Conservation (phyloP, 2,888 invertebrate genomes). For the Cryptus armator region DNA sequence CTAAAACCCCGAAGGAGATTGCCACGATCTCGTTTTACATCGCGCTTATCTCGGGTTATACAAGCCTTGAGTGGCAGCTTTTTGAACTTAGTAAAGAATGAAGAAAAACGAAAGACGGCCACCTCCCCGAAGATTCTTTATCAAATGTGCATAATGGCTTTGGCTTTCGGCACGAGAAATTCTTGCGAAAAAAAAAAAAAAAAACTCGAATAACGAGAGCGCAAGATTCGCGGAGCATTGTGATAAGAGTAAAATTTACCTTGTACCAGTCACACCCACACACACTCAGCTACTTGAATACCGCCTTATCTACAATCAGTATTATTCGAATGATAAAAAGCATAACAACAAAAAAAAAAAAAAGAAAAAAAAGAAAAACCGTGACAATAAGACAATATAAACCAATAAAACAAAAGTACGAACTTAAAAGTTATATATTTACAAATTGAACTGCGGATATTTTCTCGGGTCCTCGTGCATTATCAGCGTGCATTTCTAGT, state of each 20-base stretch:
- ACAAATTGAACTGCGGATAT: conserved; percentile 45
- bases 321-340: conserved; percentile 54
- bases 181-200: conserved; percentile 4
- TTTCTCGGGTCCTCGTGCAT: conserved; percentile 44
- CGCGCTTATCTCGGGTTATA: conserved; percentile 32
- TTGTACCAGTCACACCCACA: conserved; percentile 17
- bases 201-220: neutral
- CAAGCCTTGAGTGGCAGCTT: neutral
- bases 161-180: conserved; percentile 4
- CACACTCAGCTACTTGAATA: conserved; percentile 62
- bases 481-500: conserved; percentile 47
- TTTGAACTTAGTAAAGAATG: conserved; percentile 7
- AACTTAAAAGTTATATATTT: conserved; percentile 40
- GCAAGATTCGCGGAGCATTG: conserved; percentile 36
- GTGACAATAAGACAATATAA: conserved; percentile 38
- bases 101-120: neutral
- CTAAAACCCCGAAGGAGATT: neutral
- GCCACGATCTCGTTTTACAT: conserved; percentile 29
- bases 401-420: conserved; percentile 23
- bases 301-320: conserved; percentile 68
- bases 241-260: conserved; percentile 57
- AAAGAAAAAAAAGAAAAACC: conserved; percentile 15
- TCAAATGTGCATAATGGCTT: conserved; percentile 27
- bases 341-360: conserved; percentile 18
- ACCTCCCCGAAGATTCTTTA: neutral